phyloP scores from a whole-genome alignment of 2,888 invertebrate species.

The Itoplectis maculator region DNA sequence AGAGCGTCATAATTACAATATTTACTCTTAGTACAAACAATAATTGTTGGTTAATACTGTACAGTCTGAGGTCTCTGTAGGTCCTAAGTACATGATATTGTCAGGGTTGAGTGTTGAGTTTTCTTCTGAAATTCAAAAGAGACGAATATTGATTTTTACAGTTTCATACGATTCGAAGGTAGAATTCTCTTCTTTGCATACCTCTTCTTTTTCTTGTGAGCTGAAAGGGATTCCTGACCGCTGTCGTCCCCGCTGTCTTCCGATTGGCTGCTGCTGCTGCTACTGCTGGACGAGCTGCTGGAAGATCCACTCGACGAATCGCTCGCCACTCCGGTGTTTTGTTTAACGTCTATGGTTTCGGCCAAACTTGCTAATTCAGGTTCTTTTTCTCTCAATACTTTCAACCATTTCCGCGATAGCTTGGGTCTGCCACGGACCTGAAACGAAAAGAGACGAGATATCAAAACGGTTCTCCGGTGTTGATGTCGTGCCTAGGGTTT shows the following conservation, averaged over 20 bases:
- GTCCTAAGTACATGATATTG: constrained; percentile 81
- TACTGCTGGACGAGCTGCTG: constrained; percentile 91
- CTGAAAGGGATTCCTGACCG: constrained; percentile 95
- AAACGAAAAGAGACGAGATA: neutral
- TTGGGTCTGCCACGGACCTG: constrained; percentile 95
- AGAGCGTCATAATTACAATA: constrained; percentile 82
- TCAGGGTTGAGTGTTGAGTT: constrained; percentile 84
- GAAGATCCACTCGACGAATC: constrained; percentile 96
- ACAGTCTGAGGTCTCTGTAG: constrained; percentile 84
- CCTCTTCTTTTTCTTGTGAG: constrained; percentile 93
- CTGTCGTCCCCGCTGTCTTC: constrained; percentile 90
- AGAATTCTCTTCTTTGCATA: constrained; percentile 65
- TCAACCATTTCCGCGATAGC: constrained; percentile 96
- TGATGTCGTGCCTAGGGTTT: neutral
- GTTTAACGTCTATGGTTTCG: constrained; percentile 93
- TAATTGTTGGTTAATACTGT: constrained; percentile 84
- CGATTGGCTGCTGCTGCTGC: constrained; percentile 86
- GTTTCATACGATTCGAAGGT: neutral
- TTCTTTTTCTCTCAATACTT: constrained; percentile 89
- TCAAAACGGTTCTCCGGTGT: constrained; percentile 1
- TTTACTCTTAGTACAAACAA: constrained; percentile 83
- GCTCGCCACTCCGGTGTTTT: constrained; percentile 96
- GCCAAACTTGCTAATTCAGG: constrained; percentile 92
- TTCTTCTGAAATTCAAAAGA: constrained; percentile 80
- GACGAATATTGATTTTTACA: neutral